Evolutionary conservation across 2,797 vertebrate species (phyloP).

Genomic region (Eulemur rubriventer): DNA sequence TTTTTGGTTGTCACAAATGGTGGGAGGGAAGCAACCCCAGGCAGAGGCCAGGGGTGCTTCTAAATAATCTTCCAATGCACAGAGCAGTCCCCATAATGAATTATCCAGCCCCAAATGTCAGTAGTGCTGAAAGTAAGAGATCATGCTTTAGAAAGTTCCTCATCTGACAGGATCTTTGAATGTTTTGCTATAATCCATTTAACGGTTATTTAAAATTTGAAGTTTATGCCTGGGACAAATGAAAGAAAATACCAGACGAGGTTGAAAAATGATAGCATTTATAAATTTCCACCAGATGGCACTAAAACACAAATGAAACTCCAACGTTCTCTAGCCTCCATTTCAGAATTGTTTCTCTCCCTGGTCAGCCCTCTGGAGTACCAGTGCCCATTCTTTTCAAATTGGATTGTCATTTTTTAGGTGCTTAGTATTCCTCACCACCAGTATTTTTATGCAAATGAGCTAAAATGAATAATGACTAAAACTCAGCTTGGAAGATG

Average conservation of each 20-base stretch:
- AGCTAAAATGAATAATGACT: conserved; percentile 9
- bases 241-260: not conserved
- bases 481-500: not conserved
- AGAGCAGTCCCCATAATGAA: not conserved
- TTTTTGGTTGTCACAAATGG: not conserved
- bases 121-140: not conserved
- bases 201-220: not conserved
- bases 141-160: not conserved
- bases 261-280: not conserved
- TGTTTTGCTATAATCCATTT: not conserved
- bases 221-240: not conserved
- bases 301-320: conserved; percentile 44
- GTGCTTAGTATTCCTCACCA: not conserved
- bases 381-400: not conserved
- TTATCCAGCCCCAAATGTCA: not conserved
- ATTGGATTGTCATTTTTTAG: not conserved
- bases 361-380: not conserved
- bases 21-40: not conserved
- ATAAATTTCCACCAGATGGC: conserved; percentile 56
- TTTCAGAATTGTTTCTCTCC: not conserved
- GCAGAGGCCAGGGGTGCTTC: not conserved
- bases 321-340: not conserved
- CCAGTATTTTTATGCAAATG: not conserved
- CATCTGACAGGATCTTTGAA: not conserved
- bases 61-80: not conserved